phyloP scores from a whole-genome alignment of 2,888 invertebrate species.

The Linnaemya vulpina region DNA sequence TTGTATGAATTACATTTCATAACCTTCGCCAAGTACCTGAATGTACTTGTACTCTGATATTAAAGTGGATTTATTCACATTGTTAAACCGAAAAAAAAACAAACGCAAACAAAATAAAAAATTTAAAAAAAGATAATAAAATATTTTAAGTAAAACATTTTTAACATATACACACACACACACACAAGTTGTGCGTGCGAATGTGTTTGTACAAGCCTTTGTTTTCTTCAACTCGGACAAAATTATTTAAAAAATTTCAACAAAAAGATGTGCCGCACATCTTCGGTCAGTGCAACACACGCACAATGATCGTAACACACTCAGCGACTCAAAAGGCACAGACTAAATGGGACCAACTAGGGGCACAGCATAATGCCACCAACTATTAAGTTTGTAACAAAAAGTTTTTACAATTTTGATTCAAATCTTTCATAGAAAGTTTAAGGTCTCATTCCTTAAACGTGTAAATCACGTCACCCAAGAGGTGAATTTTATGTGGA shows the following conservation, averaged over 20 bases:
- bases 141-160: slow-evolving; percentile 43
- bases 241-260: slow-evolving; percentile 71
- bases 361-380: slow-evolving; percentile 14
- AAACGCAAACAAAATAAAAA: slow-evolving; percentile 3
- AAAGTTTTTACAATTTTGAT: too few relatives aligned
- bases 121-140: slow-evolving; percentile 8
- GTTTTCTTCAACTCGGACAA: slow-evolving; percentile 58
- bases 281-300: slow-evolving; percentile 43
- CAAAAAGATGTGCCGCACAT: slow-evolving; percentile 69
- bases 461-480: too few relatives aligned
- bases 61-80: slow-evolving; percentile 54
- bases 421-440: too few relatives aligned
- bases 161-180: slow-evolving; percentile 48
- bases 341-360: slow-evolving; percentile 47
- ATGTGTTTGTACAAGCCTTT: slow-evolving; percentile 46
- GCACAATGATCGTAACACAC: not conserved
- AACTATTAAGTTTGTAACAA: not conserved
- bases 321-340: slow-evolving; percentile 14
- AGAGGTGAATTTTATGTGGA: too few relatives aligned
- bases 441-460: too few relatives aligned
- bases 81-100: slow-evolving; percentile 38
- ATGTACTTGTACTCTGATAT: slow-evolving; percentile 14
- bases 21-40: slow-evolving; percentile 49
- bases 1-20: slow-evolving; percentile 56
- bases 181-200: slow-evolving; percentile 29